phyloP scores from a whole-genome alignment of 2,113 vertebrate genomes.

The Microcebus murinus region DNA sequence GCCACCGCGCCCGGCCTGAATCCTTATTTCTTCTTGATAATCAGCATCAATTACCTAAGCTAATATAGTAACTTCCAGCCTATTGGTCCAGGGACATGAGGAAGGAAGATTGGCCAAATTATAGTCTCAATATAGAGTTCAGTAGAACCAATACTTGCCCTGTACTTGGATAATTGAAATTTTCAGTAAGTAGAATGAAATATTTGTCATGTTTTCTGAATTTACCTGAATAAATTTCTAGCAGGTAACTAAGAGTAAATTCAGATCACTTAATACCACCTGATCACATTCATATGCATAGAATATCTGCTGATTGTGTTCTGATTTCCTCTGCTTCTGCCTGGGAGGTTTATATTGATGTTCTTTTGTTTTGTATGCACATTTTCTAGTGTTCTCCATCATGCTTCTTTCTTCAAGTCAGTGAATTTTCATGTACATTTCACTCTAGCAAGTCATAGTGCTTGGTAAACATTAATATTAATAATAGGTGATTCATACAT shows the following conservation, averaged over 20 bases:
- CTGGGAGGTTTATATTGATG: background rate
- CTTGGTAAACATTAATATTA: background rate
- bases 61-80: background rate
- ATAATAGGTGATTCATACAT: background rate
- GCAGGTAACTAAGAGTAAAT: background rate
- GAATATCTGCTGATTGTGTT: background rate
- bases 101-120: background rate
- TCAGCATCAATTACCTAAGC: background rate
- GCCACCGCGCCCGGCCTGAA: no score
- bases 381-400: background rate
- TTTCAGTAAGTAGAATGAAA: background rate
- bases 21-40: background rate
- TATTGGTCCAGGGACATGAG: background rate
- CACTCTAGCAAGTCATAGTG: background rate
- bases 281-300: background rate
- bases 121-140: background rate
- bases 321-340: background rate
- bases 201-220: background rate
- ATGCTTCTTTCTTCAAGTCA: background rate
- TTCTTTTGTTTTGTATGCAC: background rate
- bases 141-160: fast-evolving
- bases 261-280: background rate
- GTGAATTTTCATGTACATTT: background rate
- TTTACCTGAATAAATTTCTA: background rate
- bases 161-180: background rate